These are phyloP conservation scores for Scomber scombrus DNA, from an alignment of 2,113 vertebrate species.

Conservation along the genomic window DNA sequence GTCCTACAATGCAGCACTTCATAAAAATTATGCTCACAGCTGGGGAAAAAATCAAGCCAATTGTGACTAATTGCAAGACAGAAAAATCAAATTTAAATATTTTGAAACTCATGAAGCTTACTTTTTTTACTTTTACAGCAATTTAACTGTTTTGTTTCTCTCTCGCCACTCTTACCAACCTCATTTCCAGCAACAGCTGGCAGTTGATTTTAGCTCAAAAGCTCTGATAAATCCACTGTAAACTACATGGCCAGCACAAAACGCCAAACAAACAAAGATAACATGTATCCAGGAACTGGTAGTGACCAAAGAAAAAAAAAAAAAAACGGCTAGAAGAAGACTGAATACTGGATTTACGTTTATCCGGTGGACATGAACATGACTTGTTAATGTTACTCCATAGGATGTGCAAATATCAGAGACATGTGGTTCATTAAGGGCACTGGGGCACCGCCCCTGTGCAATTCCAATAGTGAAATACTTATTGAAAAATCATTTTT, in stretches of 20 bases:
- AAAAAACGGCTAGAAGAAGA: too few relatives aligned
- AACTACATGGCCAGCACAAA: neutral
- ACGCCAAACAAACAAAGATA: neutral
- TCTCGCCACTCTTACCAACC: neutral
- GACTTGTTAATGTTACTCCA: too few relatives aligned
- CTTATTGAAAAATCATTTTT: too few relatives aligned
- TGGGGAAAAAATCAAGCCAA: constrained; percentile 16
- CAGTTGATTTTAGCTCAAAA: neutral
- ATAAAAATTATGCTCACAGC: neutral
- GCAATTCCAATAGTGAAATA: too few relatives aligned
- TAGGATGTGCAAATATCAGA: too few relatives aligned
- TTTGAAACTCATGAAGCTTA: neutral
- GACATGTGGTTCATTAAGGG: too few relatives aligned
- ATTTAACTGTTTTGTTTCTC: neutral
- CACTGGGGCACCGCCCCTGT: too few relatives aligned
- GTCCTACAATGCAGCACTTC: constrained; percentile 2
- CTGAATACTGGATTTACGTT: too few relatives aligned
- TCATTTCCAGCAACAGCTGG: neutral
- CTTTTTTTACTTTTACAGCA: neutral
- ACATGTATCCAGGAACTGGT: too few relatives aligned
- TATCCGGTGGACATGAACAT: too few relatives aligned
- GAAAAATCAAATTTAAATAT: neutral
- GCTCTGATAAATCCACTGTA: neutral
- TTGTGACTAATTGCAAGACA: constrained; percentile 1
- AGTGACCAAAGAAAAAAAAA: too few relatives aligned